phyloP scores from a whole-genome alignment of 2,888 invertebrate genomes.

The Apotomis betuletana region DNA sequence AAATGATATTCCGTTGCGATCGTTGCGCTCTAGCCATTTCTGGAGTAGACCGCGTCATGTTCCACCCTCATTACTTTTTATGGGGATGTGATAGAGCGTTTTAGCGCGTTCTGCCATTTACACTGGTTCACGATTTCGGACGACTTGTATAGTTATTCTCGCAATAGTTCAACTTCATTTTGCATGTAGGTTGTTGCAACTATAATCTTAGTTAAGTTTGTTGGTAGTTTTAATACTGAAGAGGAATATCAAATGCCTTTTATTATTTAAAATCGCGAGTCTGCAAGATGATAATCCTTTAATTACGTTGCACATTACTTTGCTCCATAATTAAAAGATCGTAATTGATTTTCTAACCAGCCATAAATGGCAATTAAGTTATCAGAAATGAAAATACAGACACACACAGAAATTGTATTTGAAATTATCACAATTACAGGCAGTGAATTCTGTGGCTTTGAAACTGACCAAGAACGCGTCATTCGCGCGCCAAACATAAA shows the following conservation, averaged over 20 bases:
- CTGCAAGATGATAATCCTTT: conserved; percentile 69
- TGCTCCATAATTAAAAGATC: conserved; percentile 71
- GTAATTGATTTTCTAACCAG: conserved; percentile 74
- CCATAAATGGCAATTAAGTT: conserved; percentile 69
- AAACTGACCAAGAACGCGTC: background rate
- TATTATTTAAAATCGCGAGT: conserved; percentile 64
- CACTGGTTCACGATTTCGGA: conserved; percentile 44
- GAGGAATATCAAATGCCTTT: conserved; percentile 56
- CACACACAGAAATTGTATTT: too few relatives aligned
- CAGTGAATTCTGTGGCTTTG: too few relatives aligned
- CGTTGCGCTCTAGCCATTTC: conserved; percentile 54
- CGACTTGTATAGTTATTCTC: conserved; percentile 24
- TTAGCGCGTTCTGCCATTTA: conserved; percentile 51
- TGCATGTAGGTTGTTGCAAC: too few relatives aligned
- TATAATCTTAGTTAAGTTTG: too few relatives aligned
- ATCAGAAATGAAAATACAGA: conserved; percentile 46
- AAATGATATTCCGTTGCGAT: conserved; percentile 63
- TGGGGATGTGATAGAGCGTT: conserved; percentile 56
- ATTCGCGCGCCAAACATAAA: background rate
- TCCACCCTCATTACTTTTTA: conserved; percentile 61
- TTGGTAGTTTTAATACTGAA: background rate
- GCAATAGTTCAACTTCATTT: background rate
- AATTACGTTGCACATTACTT: conserved; percentile 66
- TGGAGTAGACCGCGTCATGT: conserved; percentile 49
- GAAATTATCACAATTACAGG: too few relatives aligned